Evolutionary conservation across 2,888 invertebrate genomes (phyloP), one percentile per base, ranked within the genome.

Genomic region (Spilarctia lutea): DNA sequence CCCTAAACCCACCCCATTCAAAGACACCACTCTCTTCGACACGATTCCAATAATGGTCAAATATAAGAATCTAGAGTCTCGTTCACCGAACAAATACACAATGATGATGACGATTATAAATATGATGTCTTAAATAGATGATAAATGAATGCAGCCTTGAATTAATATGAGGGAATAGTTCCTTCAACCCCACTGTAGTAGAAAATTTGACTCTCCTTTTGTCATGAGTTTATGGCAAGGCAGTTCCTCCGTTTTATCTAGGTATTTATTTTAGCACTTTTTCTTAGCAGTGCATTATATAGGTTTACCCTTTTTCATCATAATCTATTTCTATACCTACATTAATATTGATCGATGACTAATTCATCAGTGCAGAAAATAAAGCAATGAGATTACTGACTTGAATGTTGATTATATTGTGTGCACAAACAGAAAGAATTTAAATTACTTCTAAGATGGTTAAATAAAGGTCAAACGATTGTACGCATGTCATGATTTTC

Each of bases 191-290:
- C 88, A 90, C 91, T 91, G 91, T n/a, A 83, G 92, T 91, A 92
- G 91, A 91, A 87, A 35, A 84, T 84, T 88, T 87, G 91, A 92
- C 91, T 91, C 88, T 82, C 87, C 88, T 90, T 90, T 79, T 63
- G 6, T 16, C n/a, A 27, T 16, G 16, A 52, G 6, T 1, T 52
- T 20, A 52, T 52, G 24, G 52, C 2, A 24, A 52, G 2, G 7
- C 48, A 4, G 20, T 20, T 24, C 24, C 20, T 7, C 1, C 24
- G 20, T 20, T 52, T 24, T 24, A 48, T 48, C 48, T 20, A n/a
- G n/a, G n/a, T n/a, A 48, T 48, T 20, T 20, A 52, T 24, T 24
- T 52, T 52, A 24, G 1, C 10, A 24, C 7, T 52, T 52, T 24
- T 52, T 8, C 20, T 20, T 48, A 48, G 16, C 24, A 52, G 24